These are phyloP conservation scores for Promerops cafer DNA, from an alignment of 2,113 vertebrate genomes.

Conservation along the genomic window DNA sequence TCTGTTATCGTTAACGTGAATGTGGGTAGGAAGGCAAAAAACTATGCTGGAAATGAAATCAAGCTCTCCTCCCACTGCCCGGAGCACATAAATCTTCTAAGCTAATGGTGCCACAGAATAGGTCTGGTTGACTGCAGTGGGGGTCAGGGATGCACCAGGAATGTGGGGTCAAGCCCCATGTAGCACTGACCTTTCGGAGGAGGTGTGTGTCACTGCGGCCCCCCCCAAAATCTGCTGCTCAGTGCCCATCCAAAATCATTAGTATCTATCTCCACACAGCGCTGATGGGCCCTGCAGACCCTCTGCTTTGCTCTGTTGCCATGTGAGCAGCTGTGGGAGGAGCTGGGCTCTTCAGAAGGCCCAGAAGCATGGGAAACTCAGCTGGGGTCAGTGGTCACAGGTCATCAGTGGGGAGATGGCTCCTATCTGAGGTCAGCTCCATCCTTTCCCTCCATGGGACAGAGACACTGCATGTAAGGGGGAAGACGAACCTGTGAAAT, in stretches of 20 bases:
- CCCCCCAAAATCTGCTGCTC: not conserved
- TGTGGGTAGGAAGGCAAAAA: conserved; percentile 10
- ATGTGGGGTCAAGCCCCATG: conserved; percentile 27
- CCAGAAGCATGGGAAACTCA: not conserved
- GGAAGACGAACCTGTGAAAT: not conserved
- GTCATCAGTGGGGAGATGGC: not conserved
- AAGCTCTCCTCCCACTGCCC: conserved; percentile 30
- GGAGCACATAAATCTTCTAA: conserved; percentile 32
- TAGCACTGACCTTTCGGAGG: not conserved
- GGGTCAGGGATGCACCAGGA: not conserved
- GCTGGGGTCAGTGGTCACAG: not conserved
- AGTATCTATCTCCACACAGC: not conserved
- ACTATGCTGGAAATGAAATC: conserved; percentile 1
- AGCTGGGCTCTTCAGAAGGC: not conserved
- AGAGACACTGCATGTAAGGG: not conserved
- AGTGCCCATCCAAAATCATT: not conserved
- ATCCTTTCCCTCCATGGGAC: not conserved
- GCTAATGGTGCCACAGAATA: conserved; percentile 29
- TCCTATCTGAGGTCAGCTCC: not conserved
- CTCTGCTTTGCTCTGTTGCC: not conserved
- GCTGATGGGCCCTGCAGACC: not conserved
- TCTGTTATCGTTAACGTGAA: not conserved
- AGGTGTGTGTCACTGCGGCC: not conserved
- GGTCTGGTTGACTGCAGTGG: not conserved
- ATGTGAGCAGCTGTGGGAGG: not conserved